A percentile compares a stretch with the other conserved stretches of the same genome.
Conservation (phyloP, 2,888 invertebrate genomes). For the Coleophora flavipennella region DNA sequence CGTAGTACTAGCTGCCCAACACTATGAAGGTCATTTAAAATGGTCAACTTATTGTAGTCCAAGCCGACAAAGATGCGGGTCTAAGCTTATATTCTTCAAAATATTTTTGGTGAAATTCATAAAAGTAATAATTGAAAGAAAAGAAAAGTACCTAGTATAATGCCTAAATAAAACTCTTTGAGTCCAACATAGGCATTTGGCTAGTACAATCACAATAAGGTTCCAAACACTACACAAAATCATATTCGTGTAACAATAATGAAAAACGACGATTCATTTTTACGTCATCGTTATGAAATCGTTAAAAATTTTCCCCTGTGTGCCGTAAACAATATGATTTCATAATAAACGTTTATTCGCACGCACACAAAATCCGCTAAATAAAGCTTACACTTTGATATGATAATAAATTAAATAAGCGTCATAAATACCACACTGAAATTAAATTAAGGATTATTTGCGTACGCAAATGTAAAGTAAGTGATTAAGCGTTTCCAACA, state of each 20-base stretch:
- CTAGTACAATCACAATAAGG: no score
- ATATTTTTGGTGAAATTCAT: no score
- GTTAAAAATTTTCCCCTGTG: conserved; percentile 48
- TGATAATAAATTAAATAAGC: conserved; percentile 68
- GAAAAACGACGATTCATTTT: conserved; percentile 36
- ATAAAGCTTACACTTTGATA: conserved; percentile 62
- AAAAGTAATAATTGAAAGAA: no score
- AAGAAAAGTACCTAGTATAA: no score
- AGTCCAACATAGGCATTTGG: background rate
- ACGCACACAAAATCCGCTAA: conserved; percentile 54
- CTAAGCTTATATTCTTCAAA: no score
- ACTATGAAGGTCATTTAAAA: no score
- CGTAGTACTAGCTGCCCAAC: no score
- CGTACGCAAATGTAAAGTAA: conserved; percentile 66
- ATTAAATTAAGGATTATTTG: conserved; percentile 69
- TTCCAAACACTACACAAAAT: conserved; percentile 4
- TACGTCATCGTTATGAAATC: conserved; percentile 44
- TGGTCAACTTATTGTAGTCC: no score
- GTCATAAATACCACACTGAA: conserved; percentile 61
- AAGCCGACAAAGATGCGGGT: no score
- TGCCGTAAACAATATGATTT: conserved; percentile 45
- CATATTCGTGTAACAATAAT: conserved; percentile 31
- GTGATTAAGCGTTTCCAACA: conserved; percentile 68
- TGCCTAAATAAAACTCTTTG: no score
- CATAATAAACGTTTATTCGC: conserved; percentile 56